Base-by-base conservation (phyloP, 2,797 vertebrate species). In the Sebastes matsubarae region DNA sequence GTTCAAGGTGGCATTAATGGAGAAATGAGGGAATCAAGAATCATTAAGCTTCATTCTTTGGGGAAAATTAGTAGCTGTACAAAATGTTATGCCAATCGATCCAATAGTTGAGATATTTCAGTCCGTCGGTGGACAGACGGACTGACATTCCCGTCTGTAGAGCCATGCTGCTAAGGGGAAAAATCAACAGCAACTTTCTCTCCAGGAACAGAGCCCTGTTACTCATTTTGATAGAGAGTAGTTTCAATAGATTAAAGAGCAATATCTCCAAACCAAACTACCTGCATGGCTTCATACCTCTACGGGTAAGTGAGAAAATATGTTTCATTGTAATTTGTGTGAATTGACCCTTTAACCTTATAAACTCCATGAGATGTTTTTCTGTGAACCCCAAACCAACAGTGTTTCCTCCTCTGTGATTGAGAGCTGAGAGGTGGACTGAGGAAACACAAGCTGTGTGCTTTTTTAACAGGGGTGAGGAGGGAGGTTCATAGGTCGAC, bases 321-420 rank as follows among this genome's bases (percentile, higher is more conserved):
- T 84, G 66, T 69, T 76, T 77, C 68, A 74, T 70, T 75, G 76
- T 71, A 73, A 70, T 82, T 27, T 18, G 54, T 84, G 77, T 82
- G 83, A 88, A 72, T 14, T 85, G 85, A 89, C 73, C 84, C 36
- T 80, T 85, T 89, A 77, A 91, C 82, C 87, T 87, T 83, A 46
- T 76, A 77, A 87, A 91, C 79, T 81, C 61, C 59, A 52, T 32
- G 63, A 86, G 69, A 87, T 69, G 13, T 87, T 87, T 81, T 68
- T 70, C 75, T 80, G 77, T 68, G 79, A 84, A 81, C 59, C 55
- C 52, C 61, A 75, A 85, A 86, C 72, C 61, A 80, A 64, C 72
- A 68, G 3, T 64, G 80, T 72, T 75, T 83, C 80, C 77, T 83
- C 72, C 55, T 77, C 63, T 80, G 74, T 68, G 83, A 87, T 80